Evolutionary conservation across 2,888 invertebrate genomes (phyloP), one percentile per base, ranked within the genome.

Genomic region (Chrysomela aeneicollis): DNA sequence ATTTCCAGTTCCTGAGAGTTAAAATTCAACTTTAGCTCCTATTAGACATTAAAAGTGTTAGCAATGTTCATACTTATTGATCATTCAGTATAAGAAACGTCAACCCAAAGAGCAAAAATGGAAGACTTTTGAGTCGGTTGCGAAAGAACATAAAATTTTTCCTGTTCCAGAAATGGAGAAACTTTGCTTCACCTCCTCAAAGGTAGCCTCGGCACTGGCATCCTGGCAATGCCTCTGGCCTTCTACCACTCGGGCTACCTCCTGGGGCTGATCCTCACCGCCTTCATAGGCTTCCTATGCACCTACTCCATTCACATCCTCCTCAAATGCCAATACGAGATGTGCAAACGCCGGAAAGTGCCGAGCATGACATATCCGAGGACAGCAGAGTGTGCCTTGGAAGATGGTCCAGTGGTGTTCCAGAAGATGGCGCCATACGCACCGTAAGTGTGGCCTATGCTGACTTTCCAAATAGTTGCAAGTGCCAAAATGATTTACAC

Each of bases 281-380:
- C 94, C 10, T 75, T 94, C 2, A 93, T 98, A 72, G 97, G 97
- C 0, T 81, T 92, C 21, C 87, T 98, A 35, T 96, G 96, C 83
- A 93, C 95, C 2, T 97, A 97, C 82, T 97, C 97, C 79, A 96
- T 98, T 82, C 94, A 97, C 79, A 86, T 96, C 68, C 85, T 98
- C 69, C 89, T 96, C 21, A 88, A 87, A 77, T 86, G 88, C 0
- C 87, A 90, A 79, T 90, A 89, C 76, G 86, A 84, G 61, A 80
- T 89, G 2, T 90, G 90, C 76, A 85, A 85, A 69, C 81, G 87
- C 22, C 84, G 78, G 49, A 84, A 84, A 75, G 82, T 86, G 37
- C 81, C 82, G 76, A 83, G 83, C 73, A 82, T 97, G 79, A 90
- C 89, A 47, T 97, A 96, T 82, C 93, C 94, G 0, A 88, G 87